Evolutionary conservation across 2,797 vertebrate species (phyloP), one percentile per base, ranked within the genome.

Genomic region (Lagocephalus sceleratus): DNA sequence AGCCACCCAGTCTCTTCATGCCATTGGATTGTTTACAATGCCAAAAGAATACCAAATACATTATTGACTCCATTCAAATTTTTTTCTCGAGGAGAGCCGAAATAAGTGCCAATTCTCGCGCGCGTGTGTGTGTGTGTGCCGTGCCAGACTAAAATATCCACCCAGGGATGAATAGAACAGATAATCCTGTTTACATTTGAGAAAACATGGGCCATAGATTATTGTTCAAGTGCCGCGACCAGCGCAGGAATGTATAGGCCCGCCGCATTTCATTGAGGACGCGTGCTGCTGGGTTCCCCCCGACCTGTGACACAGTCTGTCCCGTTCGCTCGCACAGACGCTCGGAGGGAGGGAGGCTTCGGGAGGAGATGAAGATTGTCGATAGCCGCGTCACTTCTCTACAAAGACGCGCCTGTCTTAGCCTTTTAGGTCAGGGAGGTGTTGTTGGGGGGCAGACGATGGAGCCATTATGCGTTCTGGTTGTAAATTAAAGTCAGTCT

Each of bases 111-210:
- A 80, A 64, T 72, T 75, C 52, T 81, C 11, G 2, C 17, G 71
- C 87, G 76, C 85, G 66, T 81, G 74, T 63, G 2, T 11, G 71
- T 87, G 76, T 85, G 66, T 81, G 74, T 63, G 35, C 45, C 58
- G 57, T 68, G 71, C 60, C 70, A 63, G 57, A 78, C 53, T 56
- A 38, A 67, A 67, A 56, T 17, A 59, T 17, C 55, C 44, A 16
- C 29, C 59, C 42, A 66, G 56, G 51, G 62, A 60, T 47, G 19
- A 62, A 47, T 15, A 51, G 66, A 63, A 66, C 40, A 65, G 52
- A 57, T 51, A 21, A 57, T 76, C 52, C 66, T 60, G 84, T 89
- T 89, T 87, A 88, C 85, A 88, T 86, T 57, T 79, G 45, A 71
- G 38, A 67, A 71, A 71, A 62, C 53, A 49, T 35, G 20, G 68